A percentile compares a stretch with the other conserved stretches of the same genome.
Conservation (phyloP, 1,140 invertebrate genomes). For the Apolygus lucorum region DNA sequence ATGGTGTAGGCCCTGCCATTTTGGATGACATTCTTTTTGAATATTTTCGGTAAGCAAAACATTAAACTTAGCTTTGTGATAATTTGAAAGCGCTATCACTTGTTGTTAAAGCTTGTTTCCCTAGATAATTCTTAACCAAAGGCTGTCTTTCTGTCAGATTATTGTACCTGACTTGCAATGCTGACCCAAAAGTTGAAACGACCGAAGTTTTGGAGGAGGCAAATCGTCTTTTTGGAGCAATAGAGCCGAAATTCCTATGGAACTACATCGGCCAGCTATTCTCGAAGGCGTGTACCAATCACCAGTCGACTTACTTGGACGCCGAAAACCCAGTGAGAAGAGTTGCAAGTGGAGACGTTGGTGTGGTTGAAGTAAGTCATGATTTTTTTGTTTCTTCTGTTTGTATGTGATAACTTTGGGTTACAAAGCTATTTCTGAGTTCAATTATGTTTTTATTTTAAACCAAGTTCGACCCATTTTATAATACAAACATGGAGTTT, state of each 20-base stretch:
- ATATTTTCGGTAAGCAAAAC: constrained; percentile 57
- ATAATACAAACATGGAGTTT: too few relatives aligned
- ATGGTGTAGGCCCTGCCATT: constrained; percentile 69
- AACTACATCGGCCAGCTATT: constrained; percentile 66
- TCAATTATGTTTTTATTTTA: too few relatives aligned
- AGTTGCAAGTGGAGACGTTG: constrained; percentile 52
- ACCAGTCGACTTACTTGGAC: constrained; percentile 30
- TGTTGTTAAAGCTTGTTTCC: background rate
- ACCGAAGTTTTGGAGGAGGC: constrained; percentile 68
- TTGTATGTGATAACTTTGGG: background rate
- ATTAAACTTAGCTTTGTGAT: background rate
- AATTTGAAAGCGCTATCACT: background rate
- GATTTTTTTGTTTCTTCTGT: background rate
- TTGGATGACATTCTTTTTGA: constrained; percentile 78
- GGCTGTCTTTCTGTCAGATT: constrained; percentile 27
- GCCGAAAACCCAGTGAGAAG: constrained; percentile 38
- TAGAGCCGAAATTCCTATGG: constrained; percentile 83
- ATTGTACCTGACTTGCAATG: constrained; percentile 34
- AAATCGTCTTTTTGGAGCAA: constrained; percentile 73
- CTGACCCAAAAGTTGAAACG: constrained; percentile 31
- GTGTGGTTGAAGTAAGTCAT: constrained; percentile 47
- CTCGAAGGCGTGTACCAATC: constrained; percentile 49
- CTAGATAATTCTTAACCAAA: background rate
- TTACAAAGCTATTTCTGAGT: background rate
- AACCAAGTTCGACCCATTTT: too few relatives aligned